These are phyloP conservation scores for Drosophila algonquin DNA, from an alignment of 2,888 invertebrate genomes.

Conservation along the genomic window DNA sequence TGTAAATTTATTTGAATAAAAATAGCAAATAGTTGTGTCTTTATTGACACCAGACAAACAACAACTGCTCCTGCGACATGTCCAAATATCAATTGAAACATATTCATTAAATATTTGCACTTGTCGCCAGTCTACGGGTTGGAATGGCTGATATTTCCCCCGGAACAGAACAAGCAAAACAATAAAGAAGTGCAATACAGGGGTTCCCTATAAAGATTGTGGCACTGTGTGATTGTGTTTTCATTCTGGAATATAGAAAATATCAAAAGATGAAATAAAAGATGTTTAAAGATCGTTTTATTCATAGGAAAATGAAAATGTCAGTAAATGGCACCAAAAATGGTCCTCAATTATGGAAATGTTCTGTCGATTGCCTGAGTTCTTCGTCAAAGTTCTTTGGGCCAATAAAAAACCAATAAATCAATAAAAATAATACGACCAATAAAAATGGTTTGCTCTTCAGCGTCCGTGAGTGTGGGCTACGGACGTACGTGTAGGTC, in stretches of 20 bases:
- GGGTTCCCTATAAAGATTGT: background rate
- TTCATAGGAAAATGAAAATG: background rate
- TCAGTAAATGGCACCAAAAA: background rate
- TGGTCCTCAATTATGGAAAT: background rate
- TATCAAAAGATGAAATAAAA: no score
- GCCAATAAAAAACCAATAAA: background rate
- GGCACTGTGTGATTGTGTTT: background rate
- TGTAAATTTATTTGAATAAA: slow-evolving; percentile 42
- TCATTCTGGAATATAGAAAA: no score
- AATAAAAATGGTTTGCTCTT: background rate
- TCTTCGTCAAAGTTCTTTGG: background rate
- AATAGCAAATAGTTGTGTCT: slow-evolving; percentile 47
- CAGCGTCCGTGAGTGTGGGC: background rate
- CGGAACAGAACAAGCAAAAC: background rate
- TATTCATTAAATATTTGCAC: slow-evolving; percentile 60
- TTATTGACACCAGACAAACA: slow-evolving; percentile 41
- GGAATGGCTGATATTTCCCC: background rate
- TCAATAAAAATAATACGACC: background rate
- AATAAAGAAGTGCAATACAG: background rate
- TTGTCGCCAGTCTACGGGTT: background rate
- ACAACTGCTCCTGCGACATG: slow-evolving; percentile 6
- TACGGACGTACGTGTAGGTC: background rate
- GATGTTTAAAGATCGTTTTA: no score
- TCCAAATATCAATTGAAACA: slow-evolving; percentile 43
- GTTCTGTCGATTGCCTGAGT: background rate